Conservation (phyloP, 2,113 vertebrate genomes). For the Haemorhous mexicanus region DNA sequence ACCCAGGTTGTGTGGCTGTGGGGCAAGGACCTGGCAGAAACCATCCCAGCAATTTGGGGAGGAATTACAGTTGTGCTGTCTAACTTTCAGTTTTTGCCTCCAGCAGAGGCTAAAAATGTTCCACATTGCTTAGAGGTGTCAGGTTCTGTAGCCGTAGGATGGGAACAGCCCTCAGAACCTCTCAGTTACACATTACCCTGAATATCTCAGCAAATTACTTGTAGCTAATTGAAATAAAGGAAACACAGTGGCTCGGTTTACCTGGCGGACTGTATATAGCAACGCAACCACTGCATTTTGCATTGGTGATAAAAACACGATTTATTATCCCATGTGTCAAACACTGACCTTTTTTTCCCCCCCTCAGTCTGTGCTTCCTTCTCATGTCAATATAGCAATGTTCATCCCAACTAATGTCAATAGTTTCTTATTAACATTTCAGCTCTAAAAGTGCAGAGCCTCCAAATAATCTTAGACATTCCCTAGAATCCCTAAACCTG, state of each 20-base stretch:
- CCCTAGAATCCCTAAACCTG: not conserved
- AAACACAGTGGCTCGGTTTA: not conserved
- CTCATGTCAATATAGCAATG: not conserved
- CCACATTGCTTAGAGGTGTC: slow-evolving; percentile 53
- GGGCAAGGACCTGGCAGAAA: slow-evolving; percentile 33
- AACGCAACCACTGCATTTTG: not conserved
- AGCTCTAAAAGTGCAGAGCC: not conserved
- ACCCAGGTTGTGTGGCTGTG: not conserved
- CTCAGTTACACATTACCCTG: slow-evolving; percentile 51
- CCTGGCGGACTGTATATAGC: not conserved
- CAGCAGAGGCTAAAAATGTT: slow-evolving; percentile 51
- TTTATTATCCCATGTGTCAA: slow-evolving; percentile 43
- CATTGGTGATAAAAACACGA: slow-evolving; percentile 10
- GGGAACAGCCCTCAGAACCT: slow-evolving; percentile 41
- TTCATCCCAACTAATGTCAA: slow-evolving; percentile 10
- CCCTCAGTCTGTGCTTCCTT: not conserved
- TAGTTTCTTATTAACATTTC: not conserved
- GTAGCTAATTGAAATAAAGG: slow-evolving; percentile 55
- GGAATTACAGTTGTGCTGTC: not conserved
- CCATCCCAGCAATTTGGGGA: not conserved
- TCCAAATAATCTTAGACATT: not conserved
- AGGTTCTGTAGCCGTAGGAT: slow-evolving; percentile 37
- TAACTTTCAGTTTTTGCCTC: slow-evolving; percentile 43
- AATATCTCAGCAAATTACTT: slow-evolving; percentile 51
- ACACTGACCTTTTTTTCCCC: not conserved